These are phyloP conservation scores for Neoseiulus cucumeris DNA, from an alignment of 1,140 invertebrate genomes.

Conservation along the genomic window DNA sequence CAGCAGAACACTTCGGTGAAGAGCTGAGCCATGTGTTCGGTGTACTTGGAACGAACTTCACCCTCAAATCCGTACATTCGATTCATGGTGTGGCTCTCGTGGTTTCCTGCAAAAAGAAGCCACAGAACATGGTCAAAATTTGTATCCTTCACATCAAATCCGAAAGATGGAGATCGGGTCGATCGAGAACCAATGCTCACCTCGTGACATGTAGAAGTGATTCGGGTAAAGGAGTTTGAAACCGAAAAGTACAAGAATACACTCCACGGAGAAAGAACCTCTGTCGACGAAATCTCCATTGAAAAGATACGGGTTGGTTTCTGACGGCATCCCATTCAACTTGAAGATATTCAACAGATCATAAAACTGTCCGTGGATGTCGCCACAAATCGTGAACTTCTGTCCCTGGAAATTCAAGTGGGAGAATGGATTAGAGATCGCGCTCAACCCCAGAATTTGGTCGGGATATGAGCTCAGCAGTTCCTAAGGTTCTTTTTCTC, in stretches of 20 bases:
- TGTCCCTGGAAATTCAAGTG: constrained; percentile 31
- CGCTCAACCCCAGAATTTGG: not conserved
- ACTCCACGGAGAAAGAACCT: constrained; percentile 97
- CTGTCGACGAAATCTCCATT: constrained; percentile 98
- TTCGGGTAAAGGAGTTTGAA: constrained; percentile 92
- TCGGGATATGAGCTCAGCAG: not conserved
- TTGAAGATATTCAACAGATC: constrained; percentile 96
- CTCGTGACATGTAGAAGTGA: constrained; percentile 93
- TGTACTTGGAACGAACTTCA: constrained; percentile 80
- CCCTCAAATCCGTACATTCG: constrained; percentile 98
- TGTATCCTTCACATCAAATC: not conserved
- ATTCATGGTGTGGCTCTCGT: constrained; percentile 95
- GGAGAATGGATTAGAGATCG: not conserved
- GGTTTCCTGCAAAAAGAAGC: constrained; percentile 55
- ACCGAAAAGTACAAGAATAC: constrained; percentile 90
- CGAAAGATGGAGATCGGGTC: not conserved
- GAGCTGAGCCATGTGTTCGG: constrained; percentile 74
- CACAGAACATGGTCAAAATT: constrained; percentile 5
- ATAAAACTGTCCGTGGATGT: constrained; percentile 97
- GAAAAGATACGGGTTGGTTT: constrained; percentile 89
- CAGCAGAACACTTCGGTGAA: constrained; percentile 98
- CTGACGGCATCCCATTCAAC: constrained; percentile 81
- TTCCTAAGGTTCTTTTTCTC: too few relatives aligned
- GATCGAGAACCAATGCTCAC: constrained; percentile 32
- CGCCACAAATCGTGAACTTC: constrained; percentile 98